Base-by-base conservation (phyloP, 2,113 vertebrate genomes). In the Solea solea region DNA sequence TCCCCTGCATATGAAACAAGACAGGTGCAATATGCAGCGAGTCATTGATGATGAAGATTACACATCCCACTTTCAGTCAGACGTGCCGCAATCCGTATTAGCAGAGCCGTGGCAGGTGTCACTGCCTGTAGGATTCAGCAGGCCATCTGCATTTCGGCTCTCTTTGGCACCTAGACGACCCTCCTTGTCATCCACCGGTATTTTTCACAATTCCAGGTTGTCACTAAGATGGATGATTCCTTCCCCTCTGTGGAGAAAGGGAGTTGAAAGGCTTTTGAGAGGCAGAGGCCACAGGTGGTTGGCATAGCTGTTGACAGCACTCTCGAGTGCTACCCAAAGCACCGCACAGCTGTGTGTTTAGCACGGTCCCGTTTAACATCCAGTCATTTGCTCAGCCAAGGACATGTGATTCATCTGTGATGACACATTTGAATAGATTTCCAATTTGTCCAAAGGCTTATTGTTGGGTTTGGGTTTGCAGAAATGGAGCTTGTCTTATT, bases 141-240 rank as follows among this genome's bases (percentile, higher is more conserved):
- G 73, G 64, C 67, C 69, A 82, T 70, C 76, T 85, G 58, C 78
- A 70, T 80, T 80, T 74, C 21, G 1, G 15, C 55, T 73, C 63
- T 73, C 51, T 42, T 69, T 34, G 53, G 66, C 74, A 70, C 77
- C 34, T 72, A 13, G 45, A 72, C 46, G 78, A 77, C 73, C 74
- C 77, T 70, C 39, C 67, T 64, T 63, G 65, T 76, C 77, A 78
- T 67, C 74, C 64, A 75, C 45, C 78, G 72, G 76, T 76, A 87
- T 90, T 89, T 88, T 86, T 86, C 72, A 82, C 84, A 81, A 84
- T 89, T 85, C 72, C 64, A 77, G 73, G 70, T 83, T 90, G 89
- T 89, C 89, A 90, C 60, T 60, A 88, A 89, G 86, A 90, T 78
- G 79, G 76, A 90, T 91, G 72, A 74, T 74, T 50, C 77, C 75